phyloP scores from a whole-genome alignment of 2,888 invertebrate genomes.

The Polydrusus cervinus region DNA sequence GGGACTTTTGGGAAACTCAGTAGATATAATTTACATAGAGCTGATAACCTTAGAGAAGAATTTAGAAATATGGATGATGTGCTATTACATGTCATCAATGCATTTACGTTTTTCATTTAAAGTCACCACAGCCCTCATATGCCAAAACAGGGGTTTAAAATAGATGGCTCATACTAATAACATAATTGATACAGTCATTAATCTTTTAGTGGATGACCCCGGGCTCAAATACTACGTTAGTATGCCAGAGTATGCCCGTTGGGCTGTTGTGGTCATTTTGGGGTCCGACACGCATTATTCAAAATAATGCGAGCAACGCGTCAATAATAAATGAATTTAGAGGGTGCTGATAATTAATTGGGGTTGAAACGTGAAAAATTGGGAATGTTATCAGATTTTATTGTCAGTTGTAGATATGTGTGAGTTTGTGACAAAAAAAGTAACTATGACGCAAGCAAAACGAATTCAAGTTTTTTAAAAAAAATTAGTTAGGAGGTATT shows the following conservation, averaged over 20 bases:
- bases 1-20: no score
- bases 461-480: no score
- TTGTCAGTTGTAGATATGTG: no score
- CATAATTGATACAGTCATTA: constrained; percentile 34
- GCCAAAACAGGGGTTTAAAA: constrained; percentile 25
- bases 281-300: constrained; percentile 12
- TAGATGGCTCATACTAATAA: constrained; percentile 22
- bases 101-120: constrained; percentile 14
- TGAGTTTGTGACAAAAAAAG: no score
- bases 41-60: no score
- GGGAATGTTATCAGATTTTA: no score
- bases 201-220: constrained; percentile 23
- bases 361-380: neutral
- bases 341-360: constrained; percentile 1
- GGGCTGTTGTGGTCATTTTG: constrained; percentile 22
- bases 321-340: constrained; percentile 10
- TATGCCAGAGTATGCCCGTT: constrained; percentile 5
- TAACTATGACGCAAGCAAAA: no score
- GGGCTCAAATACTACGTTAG: constrained; percentile 16
- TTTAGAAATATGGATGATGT: no score
- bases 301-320: constrained; percentile 24
- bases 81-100: no score
- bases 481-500: no score
- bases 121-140: constrained; percentile 1
- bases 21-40: no score